Base-by-base conservation (phyloP, 2,797 vertebrate species). In the Oreonectes daqikongensis region DNA sequence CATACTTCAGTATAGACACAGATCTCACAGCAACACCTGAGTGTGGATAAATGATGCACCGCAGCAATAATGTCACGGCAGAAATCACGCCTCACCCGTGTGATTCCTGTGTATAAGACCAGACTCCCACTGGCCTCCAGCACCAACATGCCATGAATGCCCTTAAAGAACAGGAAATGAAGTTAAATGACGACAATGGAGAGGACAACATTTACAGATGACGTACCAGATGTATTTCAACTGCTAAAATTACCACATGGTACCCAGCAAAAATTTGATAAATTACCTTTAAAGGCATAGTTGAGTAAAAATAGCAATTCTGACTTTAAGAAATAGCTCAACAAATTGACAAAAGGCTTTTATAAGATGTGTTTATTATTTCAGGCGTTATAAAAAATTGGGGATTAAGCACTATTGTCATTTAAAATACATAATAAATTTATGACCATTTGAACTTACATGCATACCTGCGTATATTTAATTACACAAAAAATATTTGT, bases 31-130 rank as follows among this genome's bases (percentile, higher is more conserved):
- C 53, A 61, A 44, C 35, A 68, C n/a, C 40, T 35, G n/a, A 42
- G 44, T 17, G 59, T 30, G 48, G 20, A 59, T 64, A 57, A 66
- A 57, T 66, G 4, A 77, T 26, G 32, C 57, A 53, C 3, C 6
- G 7, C 30, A 28, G 38, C 30, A 71, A 61, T 71, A 78, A 57
- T 18, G 53, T 63, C 46, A 30, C 28, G 6, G 50, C 40, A 32
- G 17, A 55, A 55, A 68, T 48, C 38, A 15, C 0, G n/a, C 60
- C 42, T 89, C 80, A 99, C 97, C 92, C 95, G 91, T 77, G 95
- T 95, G 72, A 96, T 85, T 84, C 97, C 98, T 0, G 97, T 97
- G 87, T 98, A 99, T 10, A 99, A 91, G 68, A 97, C 94, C 86
- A 99, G 88, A 86, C 94, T 98, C 42, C 97, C 96, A 82, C 92